Base-by-base conservation (phyloP, 2,797 vertebrate genomes). In the Sparus aurata region DNA sequence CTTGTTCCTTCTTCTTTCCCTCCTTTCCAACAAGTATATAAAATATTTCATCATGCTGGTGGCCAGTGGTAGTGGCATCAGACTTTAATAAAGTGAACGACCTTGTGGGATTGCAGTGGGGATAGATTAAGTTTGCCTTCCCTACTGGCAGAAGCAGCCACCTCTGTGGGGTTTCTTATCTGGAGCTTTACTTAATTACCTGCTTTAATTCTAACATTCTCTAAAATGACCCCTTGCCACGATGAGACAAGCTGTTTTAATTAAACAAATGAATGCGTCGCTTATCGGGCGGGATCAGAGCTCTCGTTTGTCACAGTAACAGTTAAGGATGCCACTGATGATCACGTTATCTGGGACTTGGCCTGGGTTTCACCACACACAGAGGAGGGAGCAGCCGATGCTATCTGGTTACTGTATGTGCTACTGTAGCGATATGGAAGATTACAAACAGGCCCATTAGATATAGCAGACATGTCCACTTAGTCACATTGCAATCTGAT, bases 161-260 rank as follows among this genome's bases (percentile, higher is more conserved):
- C 93, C 94, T 94, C 92, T 92, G 95, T 95, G 96, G 95, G 95
- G 93, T 96, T 90, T 94, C 97, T 98, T 98, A 98, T 97, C 96
- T 96, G 94, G 93, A 95, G 94, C 92, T 95, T 95, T 94, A 96
- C 95, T 97, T 98, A 99, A 99, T 98, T 99, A 97, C 95, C 95
- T 97, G 94, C 95, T 98, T 98, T 97, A 97, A 97, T 98, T 98
- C 97, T 95, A 96, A 95, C 95, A 95, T 96, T 97, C 96, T 96
- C 93, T 92, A 93, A 96, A 97, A 97, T 96, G 96, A 97, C 96
- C 96, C 94, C 94, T 96, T 91, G 92, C 95, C 93, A 96, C 86
- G 52, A 96, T 82, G 91, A 96, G 92, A 93, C 95, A 95, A 94
- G 88, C 95, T 95, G 96, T 95, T 97, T 97, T 97, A 98, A 99